A percentile compares a stretch with the other conserved stretches of the same genome.
Evolutionary conservation across 64 coral and sea anemone genomes (phyloP).

Genomic region (Porites lutea): DNA sequence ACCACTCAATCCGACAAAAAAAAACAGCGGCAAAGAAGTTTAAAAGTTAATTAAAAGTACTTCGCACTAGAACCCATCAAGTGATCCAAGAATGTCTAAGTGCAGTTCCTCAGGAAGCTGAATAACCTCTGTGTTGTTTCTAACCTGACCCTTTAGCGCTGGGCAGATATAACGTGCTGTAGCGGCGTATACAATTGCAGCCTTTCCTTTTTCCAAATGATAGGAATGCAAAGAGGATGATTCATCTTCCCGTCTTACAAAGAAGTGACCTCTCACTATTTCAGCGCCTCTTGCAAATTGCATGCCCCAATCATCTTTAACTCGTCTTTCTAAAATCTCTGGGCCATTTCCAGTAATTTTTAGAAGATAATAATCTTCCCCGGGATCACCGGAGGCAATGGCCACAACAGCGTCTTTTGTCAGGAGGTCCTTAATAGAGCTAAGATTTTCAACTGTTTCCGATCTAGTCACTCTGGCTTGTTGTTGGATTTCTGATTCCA

Average conservation of each 20-base stretch:
- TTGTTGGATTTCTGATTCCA: background rate
- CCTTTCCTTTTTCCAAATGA: background rate
- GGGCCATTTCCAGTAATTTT: background rate
- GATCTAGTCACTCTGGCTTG: background rate
- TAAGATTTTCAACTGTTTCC: background rate
- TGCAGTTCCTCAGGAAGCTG: background rate
- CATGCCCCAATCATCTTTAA: background rate
- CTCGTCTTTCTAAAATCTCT: background rate
- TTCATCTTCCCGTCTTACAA: background rate
- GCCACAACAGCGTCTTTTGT: background rate
- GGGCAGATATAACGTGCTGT: conserved; percentile 31
- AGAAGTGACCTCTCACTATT: conserved; percentile 14
- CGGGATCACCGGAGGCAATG: background rate
- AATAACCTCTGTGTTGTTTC: background rate
- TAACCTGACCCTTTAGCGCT: background rate
- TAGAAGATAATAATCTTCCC: background rate
- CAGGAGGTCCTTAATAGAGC: background rate
- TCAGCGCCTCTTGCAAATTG: conserved; percentile 5
- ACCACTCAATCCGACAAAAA: too few species aligned
- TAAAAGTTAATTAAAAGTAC: too few species aligned
- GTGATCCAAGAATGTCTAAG: conserved; percentile 27
- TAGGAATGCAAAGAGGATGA: background rate
- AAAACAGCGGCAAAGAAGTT: too few species aligned
- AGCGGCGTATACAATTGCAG: conserved; percentile 39
- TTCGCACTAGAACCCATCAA: conserved; percentile 29